Conservation (phyloP, 1,140 invertebrate species). For the Cydia amplana region DNA sequence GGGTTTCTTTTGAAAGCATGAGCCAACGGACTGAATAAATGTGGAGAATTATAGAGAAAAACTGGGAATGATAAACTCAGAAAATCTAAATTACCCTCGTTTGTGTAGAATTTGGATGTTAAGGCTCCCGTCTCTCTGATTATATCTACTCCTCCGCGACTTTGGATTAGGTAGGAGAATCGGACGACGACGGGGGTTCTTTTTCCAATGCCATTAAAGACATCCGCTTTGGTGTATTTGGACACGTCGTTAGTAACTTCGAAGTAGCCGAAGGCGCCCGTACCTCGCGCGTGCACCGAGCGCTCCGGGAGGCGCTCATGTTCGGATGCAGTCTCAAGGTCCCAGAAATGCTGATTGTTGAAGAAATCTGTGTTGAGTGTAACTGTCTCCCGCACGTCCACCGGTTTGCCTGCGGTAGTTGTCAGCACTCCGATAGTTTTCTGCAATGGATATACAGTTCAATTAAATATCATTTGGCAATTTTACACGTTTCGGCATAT, state of each 20-base stretch:
- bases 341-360: background rate
- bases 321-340: background rate
- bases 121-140: conserved; percentile 84
- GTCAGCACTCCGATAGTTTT: background rate
- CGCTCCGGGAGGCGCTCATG: conserved; percentile 93
- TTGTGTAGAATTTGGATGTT: conserved; percentile 86
- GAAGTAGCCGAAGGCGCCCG: conserved; percentile 96
- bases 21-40: conserved; percentile 81
- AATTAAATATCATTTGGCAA: too few relatives aligned
- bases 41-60: conserved; percentile 85
- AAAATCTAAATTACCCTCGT: conserved; percentile 86
- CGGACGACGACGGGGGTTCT: conserved; percentile 84
- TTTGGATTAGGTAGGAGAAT: conserved; percentile 92
- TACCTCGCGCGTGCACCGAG: conserved; percentile 95
- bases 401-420: background rate
- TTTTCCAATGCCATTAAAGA: conserved; percentile 92
- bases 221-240: conserved; percentile 88
- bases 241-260: conserved; percentile 94
- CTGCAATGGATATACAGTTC: background rate
- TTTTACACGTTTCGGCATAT: too few relatives aligned
- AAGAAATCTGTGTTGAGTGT: conserved; percentile 1
- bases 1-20: conserved; percentile 84
- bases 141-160: conserved; percentile 90
- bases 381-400: background rate
- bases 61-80: conserved; percentile 85